Evolutionary conservation across 2,113 vertebrate genomes (phyloP), one percentile per base, ranked within the genome.

Genomic region (Chroicocephalus ridibundus): DNA sequence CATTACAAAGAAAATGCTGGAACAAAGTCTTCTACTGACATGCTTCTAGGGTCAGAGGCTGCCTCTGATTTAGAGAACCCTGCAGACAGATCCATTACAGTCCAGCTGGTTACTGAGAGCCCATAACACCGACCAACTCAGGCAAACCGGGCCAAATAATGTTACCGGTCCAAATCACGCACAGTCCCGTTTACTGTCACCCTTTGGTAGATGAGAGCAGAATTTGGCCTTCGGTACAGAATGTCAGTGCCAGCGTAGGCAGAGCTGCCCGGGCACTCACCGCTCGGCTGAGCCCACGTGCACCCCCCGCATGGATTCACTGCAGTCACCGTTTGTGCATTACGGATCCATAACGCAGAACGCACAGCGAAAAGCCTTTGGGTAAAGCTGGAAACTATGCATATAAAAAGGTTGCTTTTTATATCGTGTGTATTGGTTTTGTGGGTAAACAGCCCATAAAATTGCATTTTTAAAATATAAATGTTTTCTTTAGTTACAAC

Each of bases 401-500:
- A 81, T 31, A 14, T 31, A 32, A 26, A 96, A 27, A 79, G 92
- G 72, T 11, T 82, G 89, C 60, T 93, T 92, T 88, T 93, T 75
- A 31, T 38, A 71, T 57, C 74, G 36, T 3, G 3, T 60, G 60
- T 72, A 47, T 65, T 72, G n/a, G 27, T 60, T 93, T 87, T 92
- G 82, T 42, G 82, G 71, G 75, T 81, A 79, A 97, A 84, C 55
- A 91, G 74, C 79, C 86, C 80, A 81, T 52, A 90, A 96, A 95
- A 90, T 6, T 44, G 47, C 47, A n/a, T 95, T 96, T 97, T 82
- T 65, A 3, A 10, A 89, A 87, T 21, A 83, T 24, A 86, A 82
- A 80, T 58, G 54, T 88, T 96, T 94, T 82, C 44, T 93, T 71
- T 90, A 96, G 83, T 96, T 96, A 96, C 79, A 95, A 77, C 80